Evolutionary conservation across 2,113 vertebrate species (phyloP), one percentile per base, ranked within the genome.

Genomic region (Laterallus jamaicensis): DNA sequence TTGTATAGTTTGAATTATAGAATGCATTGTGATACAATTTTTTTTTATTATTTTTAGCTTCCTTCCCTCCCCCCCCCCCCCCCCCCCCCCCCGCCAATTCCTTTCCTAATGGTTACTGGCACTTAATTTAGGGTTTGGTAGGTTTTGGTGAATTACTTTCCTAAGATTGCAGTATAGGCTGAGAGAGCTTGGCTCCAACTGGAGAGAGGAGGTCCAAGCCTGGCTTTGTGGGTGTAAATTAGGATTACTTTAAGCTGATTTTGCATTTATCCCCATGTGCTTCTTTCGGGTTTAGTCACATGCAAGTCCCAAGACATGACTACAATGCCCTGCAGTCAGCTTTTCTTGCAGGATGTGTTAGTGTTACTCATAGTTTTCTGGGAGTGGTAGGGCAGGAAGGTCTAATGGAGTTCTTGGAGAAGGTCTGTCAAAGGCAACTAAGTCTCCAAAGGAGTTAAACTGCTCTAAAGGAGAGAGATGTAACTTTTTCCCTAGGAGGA

Each of bases 121-220:
- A 2, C 54, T 73, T 85, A 67, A 26, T 32, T 4, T 4, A 25
- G 22, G 31, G 7, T 11, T 58, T 11, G 6, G 10, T 49, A 21
- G 6, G 14, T 64, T 90, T 79, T 54, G 14, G 20, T 87, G n/a
- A 52, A 10, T 64, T 18, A 5, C 8, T 80, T 82, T n/a, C 20
- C 0, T 19, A 22, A 31, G 28, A 63, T 6, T 69, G 55, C 15
- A n/a, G n/a, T 70, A 55, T 17, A 10, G 49, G n/a, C 64, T 66
- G 37, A 40, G 29, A 42, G 20, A 55, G 7, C 58, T 66, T 0
- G 0, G 15, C 14, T 49, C 39, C n/a, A 44, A 37, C 13, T 6
- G 9, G 32, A 2, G 0, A 42, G 19, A 73, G 28, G 18, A 22
- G 55, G 59, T 84, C 39, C 49, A 78, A 82, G 29, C 56, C 47